These are phyloP conservation scores for Saccostrea glomerata DNA, from an alignment of 1,140 invertebrate species.

Conservation along the genomic window DNA sequence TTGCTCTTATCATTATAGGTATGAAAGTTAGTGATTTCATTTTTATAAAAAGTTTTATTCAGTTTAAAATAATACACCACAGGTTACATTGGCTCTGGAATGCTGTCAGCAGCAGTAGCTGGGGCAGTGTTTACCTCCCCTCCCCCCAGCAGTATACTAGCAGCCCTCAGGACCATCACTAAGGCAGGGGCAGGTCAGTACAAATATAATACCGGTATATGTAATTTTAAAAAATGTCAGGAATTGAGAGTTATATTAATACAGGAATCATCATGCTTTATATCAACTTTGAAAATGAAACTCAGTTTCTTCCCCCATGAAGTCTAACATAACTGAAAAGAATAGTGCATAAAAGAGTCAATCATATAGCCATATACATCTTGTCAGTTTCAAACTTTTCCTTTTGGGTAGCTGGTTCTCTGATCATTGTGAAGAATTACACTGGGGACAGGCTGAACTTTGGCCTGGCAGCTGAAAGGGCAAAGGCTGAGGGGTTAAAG, in stretches of 20 bases:
- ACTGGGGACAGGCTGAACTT: conserved; percentile 93
- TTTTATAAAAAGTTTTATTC: too few relatives aligned
- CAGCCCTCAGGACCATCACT: conserved; percentile 83
- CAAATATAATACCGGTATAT: too few relatives aligned
- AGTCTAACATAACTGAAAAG: too few relatives aligned
- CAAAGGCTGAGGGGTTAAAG: conserved; percentile 84
- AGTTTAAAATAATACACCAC: conserved; percentile 20
- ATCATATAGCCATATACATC: neutral
- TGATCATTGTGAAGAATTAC: conserved; percentile 91
- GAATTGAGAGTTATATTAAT: too few relatives aligned
- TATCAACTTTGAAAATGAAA: too few relatives aligned
- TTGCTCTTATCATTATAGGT: too few relatives aligned
- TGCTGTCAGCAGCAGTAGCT: conserved; percentile 87
- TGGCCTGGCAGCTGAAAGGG: conserved; percentile 88
- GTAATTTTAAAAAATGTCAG: too few relatives aligned
- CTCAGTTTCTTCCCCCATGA: too few relatives aligned
- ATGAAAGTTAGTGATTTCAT: too few relatives aligned
- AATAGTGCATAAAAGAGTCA: too few relatives aligned
- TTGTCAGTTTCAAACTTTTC: neutral
- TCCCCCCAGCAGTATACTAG: conserved; percentile 84
- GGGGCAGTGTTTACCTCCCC: conserved; percentile 91
- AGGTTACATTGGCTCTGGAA: conserved; percentile 89
- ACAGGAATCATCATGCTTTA: too few relatives aligned
- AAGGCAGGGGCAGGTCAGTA: conserved; percentile 65
- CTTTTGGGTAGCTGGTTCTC: conserved; percentile 83